These are phyloP conservation scores for Pelodytes ibericus DNA, from an alignment of 2,797 vertebrate species.

Conservation along the genomic window DNA sequence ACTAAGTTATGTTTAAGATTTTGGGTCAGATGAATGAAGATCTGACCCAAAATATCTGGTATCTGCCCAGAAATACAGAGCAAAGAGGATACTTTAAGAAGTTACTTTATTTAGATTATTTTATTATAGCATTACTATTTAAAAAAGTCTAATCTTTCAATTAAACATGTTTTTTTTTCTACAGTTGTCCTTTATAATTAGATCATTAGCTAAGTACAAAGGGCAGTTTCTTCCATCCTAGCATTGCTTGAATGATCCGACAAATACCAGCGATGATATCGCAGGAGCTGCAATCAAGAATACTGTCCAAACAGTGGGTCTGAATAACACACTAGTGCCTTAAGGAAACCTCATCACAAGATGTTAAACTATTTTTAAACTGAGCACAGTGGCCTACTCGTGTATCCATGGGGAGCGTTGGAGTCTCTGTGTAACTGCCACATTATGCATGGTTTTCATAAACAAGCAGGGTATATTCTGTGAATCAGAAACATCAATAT, in stretches of 20 bases:
- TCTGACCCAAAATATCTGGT: no score
- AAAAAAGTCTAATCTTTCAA: no score
- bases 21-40: no score
- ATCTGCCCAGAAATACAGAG: no score
- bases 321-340: neutral
- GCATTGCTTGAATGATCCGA: slow-evolving; percentile 9
- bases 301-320: neutral
- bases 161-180: no score
- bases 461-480: slow-evolving; percentile 29
- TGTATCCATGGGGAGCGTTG: no score
- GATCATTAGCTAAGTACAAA: slow-evolving; percentile 20
- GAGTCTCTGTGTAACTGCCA: neutral
- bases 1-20: no score
- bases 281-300: neutral
- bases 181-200: no score
- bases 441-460: slow-evolving; percentile 41
- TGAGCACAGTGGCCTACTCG: neutral
- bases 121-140: no score
- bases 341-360: neutral
- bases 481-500: slow-evolving; percentile 12
- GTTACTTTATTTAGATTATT: no score
- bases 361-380: no score
- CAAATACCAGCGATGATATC: slow-evolving; percentile 15
- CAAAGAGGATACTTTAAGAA: no score
- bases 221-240: slow-evolving; percentile 3